Evolutionary conservation across 2,797 vertebrate genomes (phyloP).

Genomic region (Spheniscus humboldti): DNA sequence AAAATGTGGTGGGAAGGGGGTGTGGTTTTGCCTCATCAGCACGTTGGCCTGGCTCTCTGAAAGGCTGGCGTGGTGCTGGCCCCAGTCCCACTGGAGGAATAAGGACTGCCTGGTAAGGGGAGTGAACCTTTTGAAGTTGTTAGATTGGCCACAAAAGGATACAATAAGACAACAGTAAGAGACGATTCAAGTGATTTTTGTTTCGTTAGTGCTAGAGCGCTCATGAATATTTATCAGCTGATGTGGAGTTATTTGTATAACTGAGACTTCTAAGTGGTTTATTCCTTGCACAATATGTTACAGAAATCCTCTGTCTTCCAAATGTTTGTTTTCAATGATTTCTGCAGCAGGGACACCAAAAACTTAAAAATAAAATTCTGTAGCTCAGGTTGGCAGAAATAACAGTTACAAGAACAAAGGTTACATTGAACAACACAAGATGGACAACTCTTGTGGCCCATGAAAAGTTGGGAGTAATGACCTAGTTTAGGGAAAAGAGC

Average conservation of each 20-base stretch:
- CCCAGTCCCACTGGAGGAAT: background rate
- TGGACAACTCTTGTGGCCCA: background rate
- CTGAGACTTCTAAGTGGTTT: background rate
- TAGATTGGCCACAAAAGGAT: background rate
- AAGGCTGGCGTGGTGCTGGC: background rate
- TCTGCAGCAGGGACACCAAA: background rate
- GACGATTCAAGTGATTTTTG: background rate
- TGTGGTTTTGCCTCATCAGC: background rate
- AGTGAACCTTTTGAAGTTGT: background rate
- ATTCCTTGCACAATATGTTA: background rate
- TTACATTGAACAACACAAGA: background rate
- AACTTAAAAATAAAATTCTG: background rate
- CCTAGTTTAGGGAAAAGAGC: background rate
- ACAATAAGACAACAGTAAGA: background rate
- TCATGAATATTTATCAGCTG: background rate
- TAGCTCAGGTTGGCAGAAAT: background rate
- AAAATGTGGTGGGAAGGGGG: accelerated
- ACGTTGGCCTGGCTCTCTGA: background rate
- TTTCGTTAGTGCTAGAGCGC: background rate
- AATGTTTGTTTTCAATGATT: background rate
- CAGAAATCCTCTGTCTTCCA: background rate
- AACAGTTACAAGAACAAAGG: background rate
- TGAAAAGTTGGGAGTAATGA: background rate
- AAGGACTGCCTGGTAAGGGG: background rate
- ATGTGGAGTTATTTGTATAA: background rate